Percentiles rank a stretch among this genome's conserved stretches.
Evolutionary conservation across 2,888 invertebrate genomes (phyloP).

Genomic region (Sturmia bella): DNA sequence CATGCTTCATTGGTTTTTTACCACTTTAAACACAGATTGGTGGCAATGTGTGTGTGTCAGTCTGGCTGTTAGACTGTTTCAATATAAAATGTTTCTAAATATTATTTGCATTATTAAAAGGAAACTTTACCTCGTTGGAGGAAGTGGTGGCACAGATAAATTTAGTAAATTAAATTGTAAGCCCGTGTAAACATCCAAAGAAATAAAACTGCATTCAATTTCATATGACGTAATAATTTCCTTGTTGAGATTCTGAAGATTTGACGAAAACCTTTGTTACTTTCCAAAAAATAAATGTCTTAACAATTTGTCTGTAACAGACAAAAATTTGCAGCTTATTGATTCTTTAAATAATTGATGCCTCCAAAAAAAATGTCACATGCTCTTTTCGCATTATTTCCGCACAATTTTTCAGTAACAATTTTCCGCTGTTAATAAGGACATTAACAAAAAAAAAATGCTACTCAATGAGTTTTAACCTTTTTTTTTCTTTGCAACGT

Average conservation of each 20-base stretch:
- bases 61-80: too few species aligned
- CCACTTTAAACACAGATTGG: not conserved
- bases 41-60: not conserved
- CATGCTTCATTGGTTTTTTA: conserved; percentile 37
- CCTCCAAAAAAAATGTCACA: too few species aligned
- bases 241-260: not conserved
- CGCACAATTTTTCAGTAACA: too few species aligned
- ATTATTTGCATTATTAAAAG: conserved; percentile 30
- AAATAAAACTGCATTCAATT: not conserved
- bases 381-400: too few species aligned
- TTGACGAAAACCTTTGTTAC: too few species aligned
- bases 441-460: too few species aligned
- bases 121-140: conserved; percentile 35
- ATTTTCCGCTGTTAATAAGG: too few species aligned
- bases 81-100: conserved; percentile 28
- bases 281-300: too few species aligned
- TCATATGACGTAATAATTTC: too few species aligned
- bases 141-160: conserved; percentile 6
- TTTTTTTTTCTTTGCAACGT: too few species aligned
- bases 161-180: conserved; percentile 13
- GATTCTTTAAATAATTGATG: not conserved
- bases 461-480: too few species aligned
- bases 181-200: not conserved
- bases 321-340: not conserved
- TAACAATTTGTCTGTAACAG: too few species aligned